Evolutionary conservation across 2,888 invertebrate genomes (phyloP), one percentile per base, ranked within the genome.

Genomic region (Acanthacorydalis orientalis): DNA sequence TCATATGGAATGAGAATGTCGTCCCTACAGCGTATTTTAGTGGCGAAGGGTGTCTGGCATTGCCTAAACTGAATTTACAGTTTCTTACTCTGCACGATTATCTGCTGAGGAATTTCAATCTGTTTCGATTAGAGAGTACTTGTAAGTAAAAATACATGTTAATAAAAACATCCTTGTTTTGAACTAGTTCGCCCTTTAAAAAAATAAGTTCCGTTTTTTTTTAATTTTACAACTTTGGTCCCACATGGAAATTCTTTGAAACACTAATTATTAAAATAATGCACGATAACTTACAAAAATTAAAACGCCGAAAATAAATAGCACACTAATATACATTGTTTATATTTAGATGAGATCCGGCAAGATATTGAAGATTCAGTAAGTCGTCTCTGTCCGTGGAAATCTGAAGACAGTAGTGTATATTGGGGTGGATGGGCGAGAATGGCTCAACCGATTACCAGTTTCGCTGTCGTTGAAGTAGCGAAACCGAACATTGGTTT

Each of bases 1-100:
- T 97, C 2, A 92, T 98, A 56, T 99, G 98, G 98, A 92, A 99
- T 65, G 96, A 98, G 64, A 96, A 97, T 61, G 80, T 98, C 40
- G 97, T 99, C 0, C 98, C 98, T 0, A 88, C 92, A 0, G 95
- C 97, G 59, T 95, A 95, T 62, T 97, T 88, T 68, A 88, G 90
- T 39, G 95, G 96, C 0, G 96, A 97, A 64, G 91, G 86, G 15
- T 91, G 91, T 56, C 71, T 99, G 33, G 97, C 98, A 0, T 69
- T 99, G 52, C 97, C 98, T 0, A 99, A 98, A 64, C 69, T 99
- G 4, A 98, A 98, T 69, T 73, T 99, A 7, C 98, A 99, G 67
- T 99, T 98, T 65, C 73, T 99, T 10, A 98, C 98, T 0, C 69
- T 99, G 6, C 97, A 98, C 65, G 98, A 99, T 69, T 99, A 99